Conservation (phyloP, 2,888 invertebrate genomes). For the Parnassius orleans region DNA sequence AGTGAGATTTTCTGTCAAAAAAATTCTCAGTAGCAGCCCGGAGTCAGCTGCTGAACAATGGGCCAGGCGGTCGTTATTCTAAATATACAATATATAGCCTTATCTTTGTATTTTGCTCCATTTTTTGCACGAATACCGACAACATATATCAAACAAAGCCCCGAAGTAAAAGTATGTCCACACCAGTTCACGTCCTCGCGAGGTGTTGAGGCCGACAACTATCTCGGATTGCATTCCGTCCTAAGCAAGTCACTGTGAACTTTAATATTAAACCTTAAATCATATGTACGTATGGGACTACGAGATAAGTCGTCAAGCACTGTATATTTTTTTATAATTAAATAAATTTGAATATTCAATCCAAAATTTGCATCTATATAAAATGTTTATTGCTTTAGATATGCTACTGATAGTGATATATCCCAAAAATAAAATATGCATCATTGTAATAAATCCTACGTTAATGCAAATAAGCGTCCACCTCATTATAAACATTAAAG, state of each 20-base stretch:
- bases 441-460: background rate
- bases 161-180: conserved; percentile 56
- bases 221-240: conserved; percentile 52
- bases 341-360: too few relatives aligned
- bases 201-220: conserved; percentile 69
- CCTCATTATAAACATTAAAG: background rate
- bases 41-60: too few relatives aligned
- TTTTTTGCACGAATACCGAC: conserved; percentile 21
- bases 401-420: too few relatives aligned
- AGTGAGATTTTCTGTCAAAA: too few relatives aligned
- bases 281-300: conserved; percentile 2
- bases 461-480: background rate
- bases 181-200: conserved; percentile 59
- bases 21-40: too few relatives aligned
- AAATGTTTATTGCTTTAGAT: too few relatives aligned
- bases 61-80: too few relatives aligned
- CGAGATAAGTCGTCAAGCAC: too few relatives aligned
- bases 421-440: background rate
- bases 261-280: conserved; percentile 13
- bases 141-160: conserved; percentile 24
- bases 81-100: background rate
- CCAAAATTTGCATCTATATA: too few relatives aligned
- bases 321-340: too few relatives aligned
- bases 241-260: conserved; percentile 17
- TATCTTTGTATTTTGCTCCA: background rate